These are phyloP conservation scores for Radopholus similis DNA, from an alignment of 1,140 invertebrate species.

Conservation along the genomic window DNA sequence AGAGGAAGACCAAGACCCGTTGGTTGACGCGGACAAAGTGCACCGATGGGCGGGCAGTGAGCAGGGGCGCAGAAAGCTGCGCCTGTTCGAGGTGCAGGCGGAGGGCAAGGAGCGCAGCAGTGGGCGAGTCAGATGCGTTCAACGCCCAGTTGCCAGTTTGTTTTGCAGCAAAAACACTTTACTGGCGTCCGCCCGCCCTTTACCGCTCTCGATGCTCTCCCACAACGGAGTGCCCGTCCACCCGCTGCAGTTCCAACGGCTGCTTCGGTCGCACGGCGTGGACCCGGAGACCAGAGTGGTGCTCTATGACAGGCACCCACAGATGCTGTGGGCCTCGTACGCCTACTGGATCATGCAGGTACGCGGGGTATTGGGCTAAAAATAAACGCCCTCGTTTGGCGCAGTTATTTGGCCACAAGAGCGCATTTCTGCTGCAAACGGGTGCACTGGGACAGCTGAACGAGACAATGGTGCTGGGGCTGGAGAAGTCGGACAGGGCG, in stretches of 20 bases:
- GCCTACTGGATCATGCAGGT: conserved; percentile 58
- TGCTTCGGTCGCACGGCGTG: conserved; percentile 50
- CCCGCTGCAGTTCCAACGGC: conserved; percentile 58
- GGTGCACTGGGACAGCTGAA: background rate
- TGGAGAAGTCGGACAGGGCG: no score
- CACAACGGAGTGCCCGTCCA: conserved; percentile 59
- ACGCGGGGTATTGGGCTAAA: conserved; percentile 22
- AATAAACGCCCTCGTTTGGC: conserved; percentile 30
- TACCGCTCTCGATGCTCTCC: conserved; percentile 35
- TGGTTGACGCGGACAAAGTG: background rate
- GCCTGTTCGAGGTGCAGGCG: background rate
- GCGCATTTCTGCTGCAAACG: conserved; percentile 17
- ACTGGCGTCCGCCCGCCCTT: background rate
- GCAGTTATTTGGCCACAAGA: conserved; percentile 13
- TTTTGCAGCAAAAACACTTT: background rate
- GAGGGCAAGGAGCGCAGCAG: background rate
- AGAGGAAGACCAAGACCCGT: background rate
- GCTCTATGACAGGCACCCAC: conserved; percentile 49
- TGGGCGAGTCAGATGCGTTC: background rate
- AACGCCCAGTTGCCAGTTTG: background rate
- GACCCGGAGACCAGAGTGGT: conserved; percentile 53
- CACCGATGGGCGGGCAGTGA: background rate
- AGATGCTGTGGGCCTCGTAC: conserved; percentile 53
- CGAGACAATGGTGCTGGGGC: no score
- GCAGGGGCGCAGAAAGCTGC: background rate